Evolutionary conservation across 2,888 invertebrate species (phyloP).

Genomic region (Caenorhabditis imperialis): DNA sequence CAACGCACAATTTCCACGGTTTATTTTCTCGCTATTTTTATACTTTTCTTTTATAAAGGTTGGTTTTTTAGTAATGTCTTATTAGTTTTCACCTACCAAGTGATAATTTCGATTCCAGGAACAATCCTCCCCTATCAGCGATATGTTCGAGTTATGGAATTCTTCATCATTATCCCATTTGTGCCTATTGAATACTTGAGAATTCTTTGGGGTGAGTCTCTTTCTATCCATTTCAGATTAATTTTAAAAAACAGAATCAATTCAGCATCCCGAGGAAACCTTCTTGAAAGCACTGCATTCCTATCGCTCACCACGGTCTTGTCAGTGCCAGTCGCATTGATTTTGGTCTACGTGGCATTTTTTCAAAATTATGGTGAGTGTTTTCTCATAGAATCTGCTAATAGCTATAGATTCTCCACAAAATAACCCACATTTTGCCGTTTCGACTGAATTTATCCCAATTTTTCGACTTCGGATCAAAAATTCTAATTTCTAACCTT

Average conservation of each 20-base stretch:
- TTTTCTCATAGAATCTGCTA: no score
- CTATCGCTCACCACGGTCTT: constrained; percentile 45
- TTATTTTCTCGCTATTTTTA: constrained; percentile 44
- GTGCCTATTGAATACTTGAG: constrained; percentile 68
- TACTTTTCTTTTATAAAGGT: constrained; percentile 59
- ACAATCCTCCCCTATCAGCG: constrained; percentile 61
- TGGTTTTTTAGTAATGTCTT: no score
- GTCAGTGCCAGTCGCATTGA: constrained; percentile 39
- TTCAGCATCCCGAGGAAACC: constrained; percentile 57
- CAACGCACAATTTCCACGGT: constrained; percentile 50
- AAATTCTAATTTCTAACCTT: no score
- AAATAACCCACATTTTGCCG: no score
- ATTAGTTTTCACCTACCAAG: no score
- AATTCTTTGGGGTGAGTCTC: constrained; percentile 67
- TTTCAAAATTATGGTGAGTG: constrained; percentile 58
- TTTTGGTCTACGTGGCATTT: constrained; percentile 53
- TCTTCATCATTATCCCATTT: constrained; percentile 65
- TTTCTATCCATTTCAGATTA: background rate
- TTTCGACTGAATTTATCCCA: no score
- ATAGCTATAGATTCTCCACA: no score
- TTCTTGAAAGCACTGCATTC: constrained; percentile 59
- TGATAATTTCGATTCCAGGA: constrained; percentile 40
- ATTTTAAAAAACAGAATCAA: background rate
- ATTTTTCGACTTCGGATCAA: no score
- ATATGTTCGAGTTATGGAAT: constrained; percentile 67